phyloP scores from a whole-genome alignment of 2,888 invertebrate genomes.

The Tachina fera region DNA sequence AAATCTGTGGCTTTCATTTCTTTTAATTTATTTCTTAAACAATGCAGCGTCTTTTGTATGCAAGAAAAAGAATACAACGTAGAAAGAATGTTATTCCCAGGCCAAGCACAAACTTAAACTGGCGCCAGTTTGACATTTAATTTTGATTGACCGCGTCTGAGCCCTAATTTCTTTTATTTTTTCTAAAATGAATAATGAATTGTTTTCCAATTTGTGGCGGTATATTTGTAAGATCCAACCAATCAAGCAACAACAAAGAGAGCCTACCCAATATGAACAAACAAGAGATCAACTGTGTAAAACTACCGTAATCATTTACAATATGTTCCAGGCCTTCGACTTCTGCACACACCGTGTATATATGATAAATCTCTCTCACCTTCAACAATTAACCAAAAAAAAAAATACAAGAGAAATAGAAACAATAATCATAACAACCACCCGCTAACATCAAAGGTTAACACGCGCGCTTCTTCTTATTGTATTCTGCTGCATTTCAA shows the following conservation, averaged over 20 bases:
- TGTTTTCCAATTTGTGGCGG: slow-evolving; percentile 77
- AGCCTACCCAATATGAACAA: slow-evolving; percentile 4
- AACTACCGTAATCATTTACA: slow-evolving; percentile 65
- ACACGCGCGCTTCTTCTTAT: slow-evolving; percentile 62
- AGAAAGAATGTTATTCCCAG: slow-evolving; percentile 56
- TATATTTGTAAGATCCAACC: slow-evolving; percentile 63
- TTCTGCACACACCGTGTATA: too few species aligned
- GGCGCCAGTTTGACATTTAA: slow-evolving; percentile 71
- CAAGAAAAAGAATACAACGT: not conserved
- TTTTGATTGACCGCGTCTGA: slow-evolving; percentile 70
- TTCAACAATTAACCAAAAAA: slow-evolving; percentile 47
- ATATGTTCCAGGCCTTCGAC: not conserved
- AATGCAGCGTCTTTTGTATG: slow-evolving; percentile 23
- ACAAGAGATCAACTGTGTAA: slow-evolving; percentile 29
- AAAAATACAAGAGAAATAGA: not conserved
- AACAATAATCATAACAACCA: slow-evolving; percentile 58
- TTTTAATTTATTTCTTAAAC: slow-evolving; percentile 43
- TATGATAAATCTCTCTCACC: slow-evolving; percentile 68
- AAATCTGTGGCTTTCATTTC: slow-evolving; percentile 48
- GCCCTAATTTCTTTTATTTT: slow-evolving; percentile 58
- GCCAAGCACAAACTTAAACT: slow-evolving; percentile 42
- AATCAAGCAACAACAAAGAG: slow-evolving; percentile 58
- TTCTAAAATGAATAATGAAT: slow-evolving; percentile 78
- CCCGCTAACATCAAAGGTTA: slow-evolving; percentile 72
- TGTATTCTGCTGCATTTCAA: slow-evolving; percentile 34